Evolutionary conservation across 2,888 invertebrate genomes (phyloP), one percentile per base, ranked within the genome.

Genomic region (Hyposoter dolosus): DNA sequence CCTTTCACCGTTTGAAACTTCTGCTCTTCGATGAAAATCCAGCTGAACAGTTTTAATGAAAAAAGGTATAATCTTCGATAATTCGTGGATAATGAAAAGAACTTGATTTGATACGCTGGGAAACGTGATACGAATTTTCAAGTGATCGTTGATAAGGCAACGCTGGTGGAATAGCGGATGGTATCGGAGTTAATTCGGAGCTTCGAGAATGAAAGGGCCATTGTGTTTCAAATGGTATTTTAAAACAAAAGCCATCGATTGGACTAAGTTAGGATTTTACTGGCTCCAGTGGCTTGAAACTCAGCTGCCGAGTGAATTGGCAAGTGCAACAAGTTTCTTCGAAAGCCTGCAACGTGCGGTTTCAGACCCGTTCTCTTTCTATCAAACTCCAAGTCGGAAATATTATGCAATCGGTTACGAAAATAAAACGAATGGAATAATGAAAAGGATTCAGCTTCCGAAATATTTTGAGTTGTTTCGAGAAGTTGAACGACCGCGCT

Each of bases 401-500:
- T 53, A 56, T 56, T 56, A 56, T 10, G 4, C 9, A 56, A 56
- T 56, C 56, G 23, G 23, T 23, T 56, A 23, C 56, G 56, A 56
- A 23, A 23, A 56, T 12, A 10, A 56, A 23, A 2, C 56, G 12
- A 23, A 56, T 4, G 65, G 65, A 40, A 43, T 50, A 40, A 53
- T 32, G 10, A 15, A 60, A 60, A 60, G 5, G 60, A 10, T 12
- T 17, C 35, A 23, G 28, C 56, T 28, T 40, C 56, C 17, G 15
- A 23, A 60, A 56, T 19, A 45, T 23, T 35, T 63, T 40, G 60
- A 60, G 65, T 50, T 80, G 17, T 9, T n/a, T 23, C 35, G 60
- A 56, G 7, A 69, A 78, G 82, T 77, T 82, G 23, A 75, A 85
- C 50, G 82, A 63, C 82, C 85, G 23, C 43, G 10, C 17, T 23